Evolutionary conservation across 1,140 invertebrate species (phyloP).

Genomic region (Berghia stephanieae): DNA sequence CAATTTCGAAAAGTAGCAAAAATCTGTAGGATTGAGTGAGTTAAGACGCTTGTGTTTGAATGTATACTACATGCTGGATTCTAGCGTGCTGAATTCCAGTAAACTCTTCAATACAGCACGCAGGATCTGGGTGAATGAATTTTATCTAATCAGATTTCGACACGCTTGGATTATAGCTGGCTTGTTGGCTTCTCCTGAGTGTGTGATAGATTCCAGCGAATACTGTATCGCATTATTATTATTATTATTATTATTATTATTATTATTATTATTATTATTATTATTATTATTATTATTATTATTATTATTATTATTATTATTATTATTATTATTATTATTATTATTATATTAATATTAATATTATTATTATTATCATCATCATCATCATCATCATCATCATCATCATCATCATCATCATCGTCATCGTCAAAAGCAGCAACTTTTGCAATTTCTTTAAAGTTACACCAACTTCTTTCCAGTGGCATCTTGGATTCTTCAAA

Average conservation of each 20-base stretch:
- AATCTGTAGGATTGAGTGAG: no score
- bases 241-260: neutral
- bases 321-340: neutral
- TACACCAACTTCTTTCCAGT: slow-evolving; percentile 46
- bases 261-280: neutral
- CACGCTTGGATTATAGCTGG: neutral
- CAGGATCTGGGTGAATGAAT: neutral
- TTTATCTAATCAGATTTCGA: neutral
- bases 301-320: neutral
- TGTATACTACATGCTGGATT: no score
- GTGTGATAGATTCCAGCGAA: no score
- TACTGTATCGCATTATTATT: no score
- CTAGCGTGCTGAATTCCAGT: no score
- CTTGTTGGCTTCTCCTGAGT: neutral
- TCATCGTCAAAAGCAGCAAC: slow-evolving; percentile 14
- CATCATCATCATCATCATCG: slow-evolving; percentile 42
- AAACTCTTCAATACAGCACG: no score
- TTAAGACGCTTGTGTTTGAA: no score
- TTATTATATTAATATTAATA: slow-evolving; percentile 22
- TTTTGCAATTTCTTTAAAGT: neutral
- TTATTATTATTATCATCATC: slow-evolving; percentile 41
- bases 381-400: slow-evolving; percentile 44
- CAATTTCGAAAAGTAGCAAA: no score
- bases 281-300: neutral
- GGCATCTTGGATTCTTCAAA: slow-evolving; percentile 70